These are phyloP conservation scores for Arctia plantaginis DNA, from an alignment of 2,888 invertebrate species.

Conservation along the genomic window DNA sequence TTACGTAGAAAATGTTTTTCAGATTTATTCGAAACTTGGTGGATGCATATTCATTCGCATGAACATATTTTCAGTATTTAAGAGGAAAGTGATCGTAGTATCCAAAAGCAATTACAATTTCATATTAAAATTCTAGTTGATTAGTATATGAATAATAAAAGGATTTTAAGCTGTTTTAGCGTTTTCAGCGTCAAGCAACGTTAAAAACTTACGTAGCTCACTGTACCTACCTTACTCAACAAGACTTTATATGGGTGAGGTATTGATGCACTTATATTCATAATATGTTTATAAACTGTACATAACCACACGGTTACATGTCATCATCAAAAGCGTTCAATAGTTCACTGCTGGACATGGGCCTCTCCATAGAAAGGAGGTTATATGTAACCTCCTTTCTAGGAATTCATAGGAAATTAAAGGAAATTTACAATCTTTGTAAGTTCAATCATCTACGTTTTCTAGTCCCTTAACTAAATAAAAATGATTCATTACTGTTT, in stretches of 20 bases:
- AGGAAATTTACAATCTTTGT: background rate
- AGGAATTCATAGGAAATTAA: constrained; percentile 2
- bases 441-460: background rate
- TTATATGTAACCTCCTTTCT: too few relatives aligned
- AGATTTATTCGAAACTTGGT: background rate
- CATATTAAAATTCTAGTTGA: background rate
- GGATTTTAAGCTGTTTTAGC: background rate
- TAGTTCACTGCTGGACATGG: too few relatives aligned
- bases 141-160: background rate
- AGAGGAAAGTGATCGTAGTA: background rate
- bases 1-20: background rate
- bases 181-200: background rate
- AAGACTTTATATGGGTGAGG: background rate
- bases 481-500: too few relatives aligned
- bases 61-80: background rate
- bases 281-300: constrained; percentile 6
- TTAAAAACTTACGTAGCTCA: background rate
- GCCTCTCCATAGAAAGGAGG: too few relatives aligned
- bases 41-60: background rate
- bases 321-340: too few relatives aligned
- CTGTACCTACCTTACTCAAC: background rate
- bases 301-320: constrained; percentile 12
- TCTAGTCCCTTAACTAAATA: background rate
- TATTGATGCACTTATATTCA: constrained; percentile 4
- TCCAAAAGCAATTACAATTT: background rate